Conservation (phyloP, 2,113 vertebrate species). For the Nothocercus julius region DNA sequence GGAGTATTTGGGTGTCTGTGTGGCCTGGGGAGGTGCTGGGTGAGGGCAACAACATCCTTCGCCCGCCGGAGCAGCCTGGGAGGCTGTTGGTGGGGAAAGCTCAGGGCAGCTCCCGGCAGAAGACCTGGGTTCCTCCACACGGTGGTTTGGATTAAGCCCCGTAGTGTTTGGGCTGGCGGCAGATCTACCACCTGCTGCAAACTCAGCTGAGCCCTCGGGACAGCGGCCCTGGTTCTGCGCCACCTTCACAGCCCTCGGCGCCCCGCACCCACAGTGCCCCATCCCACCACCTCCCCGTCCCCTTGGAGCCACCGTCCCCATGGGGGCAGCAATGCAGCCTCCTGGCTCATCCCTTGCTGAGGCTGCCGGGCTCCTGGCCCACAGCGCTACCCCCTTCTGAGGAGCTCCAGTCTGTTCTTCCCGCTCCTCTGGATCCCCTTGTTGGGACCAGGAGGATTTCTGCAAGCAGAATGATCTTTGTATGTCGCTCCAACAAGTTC, state of each 20-base stretch:
- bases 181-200: background rate
- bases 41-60: background rate
- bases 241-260: rapidly evolving
- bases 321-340: no score
- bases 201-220: no score
- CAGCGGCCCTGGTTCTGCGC: rapidly evolving
- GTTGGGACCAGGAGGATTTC: rapidly evolving
- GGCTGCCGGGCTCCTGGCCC: background rate
- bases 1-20: background rate
- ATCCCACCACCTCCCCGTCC: background rate
- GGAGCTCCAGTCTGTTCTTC: rapidly evolving
- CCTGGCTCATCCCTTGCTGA: background rate
- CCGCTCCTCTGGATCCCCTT: background rate
- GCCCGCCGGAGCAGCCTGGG: background rate
- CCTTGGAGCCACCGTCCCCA: background rate
- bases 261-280: no score
- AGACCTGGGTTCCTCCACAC: no score
- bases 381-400: rapidly evolving
- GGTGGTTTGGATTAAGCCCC: background rate
- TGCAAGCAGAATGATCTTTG: background rate
- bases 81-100: no score
- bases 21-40: background rate
- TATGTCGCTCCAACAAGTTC: background rate
- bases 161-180: background rate
- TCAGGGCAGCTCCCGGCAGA: no score